Percentiles rank a stretch among this genome's conserved stretches.
Evolutionary conservation across 1,140 invertebrate genomes (phyloP).

Genomic region (Drosophila ironensis): DNA sequence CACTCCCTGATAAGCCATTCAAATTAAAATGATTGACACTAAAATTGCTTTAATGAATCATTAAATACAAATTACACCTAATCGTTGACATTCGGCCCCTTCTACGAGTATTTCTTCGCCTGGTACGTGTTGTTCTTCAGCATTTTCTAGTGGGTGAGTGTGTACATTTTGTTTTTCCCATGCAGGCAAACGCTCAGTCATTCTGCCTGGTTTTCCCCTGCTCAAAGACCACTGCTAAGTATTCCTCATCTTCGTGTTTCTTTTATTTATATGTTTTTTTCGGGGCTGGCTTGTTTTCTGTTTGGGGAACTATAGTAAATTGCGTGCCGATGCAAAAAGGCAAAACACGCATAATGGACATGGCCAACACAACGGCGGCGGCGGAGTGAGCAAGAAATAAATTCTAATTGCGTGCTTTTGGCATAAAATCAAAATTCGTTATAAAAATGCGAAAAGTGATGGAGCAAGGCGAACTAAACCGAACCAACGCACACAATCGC

Average conservation of each 20-base stretch:
- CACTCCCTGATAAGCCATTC: constrained; percentile 33
- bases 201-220: background rate
- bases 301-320: constrained; percentile 47
- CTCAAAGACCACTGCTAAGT: background rate
- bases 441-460: constrained; percentile 58
- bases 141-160: constrained; percentile 23
- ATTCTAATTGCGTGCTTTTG: constrained; percentile 76
- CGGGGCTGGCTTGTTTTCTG: constrained; percentile 19
- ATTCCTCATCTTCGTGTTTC: constrained; percentile 22
- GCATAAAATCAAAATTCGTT: constrained; percentile 72
- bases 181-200: constrained; percentile 33
- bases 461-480: constrained; percentile 25
- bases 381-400: constrained; percentile 56
- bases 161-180: constrained; percentile 24
- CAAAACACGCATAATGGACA: constrained; percentile 37
- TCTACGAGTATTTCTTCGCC: background rate
- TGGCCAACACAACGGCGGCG: background rate
- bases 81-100: constrained; percentile 30
- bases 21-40: constrained; percentile 49
- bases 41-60: constrained; percentile 45
- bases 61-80: constrained; percentile 49
- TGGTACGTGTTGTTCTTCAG: background rate
- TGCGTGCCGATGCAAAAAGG: constrained; percentile 42
- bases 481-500: constrained; percentile 34
- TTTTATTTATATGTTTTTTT: constrained; percentile 4